Base-by-base conservation (phyloP, 2,888 invertebrate genomes). In the Stramonita haemastoma region DNA sequence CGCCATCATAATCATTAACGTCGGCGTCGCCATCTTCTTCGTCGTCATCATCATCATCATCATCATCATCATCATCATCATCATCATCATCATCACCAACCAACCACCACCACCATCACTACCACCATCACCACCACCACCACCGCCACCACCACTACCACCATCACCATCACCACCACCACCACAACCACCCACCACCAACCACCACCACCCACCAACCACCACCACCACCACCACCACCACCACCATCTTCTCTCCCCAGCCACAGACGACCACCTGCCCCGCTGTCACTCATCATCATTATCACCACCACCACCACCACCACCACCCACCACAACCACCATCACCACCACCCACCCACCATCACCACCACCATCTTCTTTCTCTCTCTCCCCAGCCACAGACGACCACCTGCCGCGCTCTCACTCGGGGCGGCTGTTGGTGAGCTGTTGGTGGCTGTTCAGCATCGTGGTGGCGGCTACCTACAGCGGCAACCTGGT, bases 381-480 rank as follows among this genome's bases (percentile, higher is more conserved):
- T n/a, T n/a, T n/a, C n/a, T n/a, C n/a, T n/a, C n/a, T n/a, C n/a
- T n/a, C 22, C 60, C 22, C 60, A 60, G 60, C 87, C 93, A 93
- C 93, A 60, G 93, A 93, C 1, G 91, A 92, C 36, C 90, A 92
- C 73, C 88, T 93, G 34, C 94, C 94, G 0, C 90, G 90, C 11
- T 94, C 94, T 15, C 91, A 91, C 13, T 92, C 93, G 26, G 94
- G 93, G 5, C 91, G 94, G 22, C 93, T 93, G 17, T 84, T 94
- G 84, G 91, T 94, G 46, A 93, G 93, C 66, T 93, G 92, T 87
- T 94, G 93, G 93, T 93, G 94, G 93, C 73, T 94, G 8, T 94
- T 94, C 81, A 92, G 92, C n/a, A 93, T 95, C 26, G 92, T 94
- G 2, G 91, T 95, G 66, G 93, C 93, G 1, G 94, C 94, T 15